Base-by-base conservation (phyloP, 2,113 vertebrate species). In the Varanus salvator region DNA sequence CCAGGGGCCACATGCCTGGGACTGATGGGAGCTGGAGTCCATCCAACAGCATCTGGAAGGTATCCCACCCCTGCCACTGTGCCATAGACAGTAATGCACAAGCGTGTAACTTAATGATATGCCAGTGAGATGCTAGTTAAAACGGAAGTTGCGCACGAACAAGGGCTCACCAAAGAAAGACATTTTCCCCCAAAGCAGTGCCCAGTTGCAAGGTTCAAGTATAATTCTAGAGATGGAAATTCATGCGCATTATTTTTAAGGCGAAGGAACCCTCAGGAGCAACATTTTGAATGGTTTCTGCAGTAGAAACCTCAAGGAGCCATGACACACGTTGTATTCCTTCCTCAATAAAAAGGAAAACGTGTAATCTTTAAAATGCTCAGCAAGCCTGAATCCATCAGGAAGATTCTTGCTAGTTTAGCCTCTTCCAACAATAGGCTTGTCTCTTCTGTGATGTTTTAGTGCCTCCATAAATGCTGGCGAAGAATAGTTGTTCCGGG, bases 91-190 rank as follows among this genome's bases (percentile, higher is more conserved):
- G 81, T 93, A 93, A 87, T 87, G 90, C 52, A 89, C 90, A 92
- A 76, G 69, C 78, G 74, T 50, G 54, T 91, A 83, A 34, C 85
- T 92, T 52, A 96, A 93, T 94, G 95, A 95, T 66, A 91, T 95
- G 93, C 81, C 81, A 92, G 94, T 85, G 91, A 90, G 92, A 84
- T 91, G 90, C 77, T 92, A 91, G 91, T 86, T 93, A 95, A 95
- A 0, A 0, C 71, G 50, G 91, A 78, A 88, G 54, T 83, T 83
- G 27, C 50, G 50, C 69, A 85, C 85, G 44, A 90, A 92, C 94
- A 84, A 88, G 95, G 85, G 85, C 77, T 93, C 85, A 85, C 71
- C 85, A n/a, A 75, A 21, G 34, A 69, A 78, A 71, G 87, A 76
- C 82, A 66, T 80, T 80, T 44, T 44, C 38, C 38, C 38, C 38